Base-by-base conservation (phyloP, 2,797 vertebrate genomes). In the Myotis myotis region DNA sequence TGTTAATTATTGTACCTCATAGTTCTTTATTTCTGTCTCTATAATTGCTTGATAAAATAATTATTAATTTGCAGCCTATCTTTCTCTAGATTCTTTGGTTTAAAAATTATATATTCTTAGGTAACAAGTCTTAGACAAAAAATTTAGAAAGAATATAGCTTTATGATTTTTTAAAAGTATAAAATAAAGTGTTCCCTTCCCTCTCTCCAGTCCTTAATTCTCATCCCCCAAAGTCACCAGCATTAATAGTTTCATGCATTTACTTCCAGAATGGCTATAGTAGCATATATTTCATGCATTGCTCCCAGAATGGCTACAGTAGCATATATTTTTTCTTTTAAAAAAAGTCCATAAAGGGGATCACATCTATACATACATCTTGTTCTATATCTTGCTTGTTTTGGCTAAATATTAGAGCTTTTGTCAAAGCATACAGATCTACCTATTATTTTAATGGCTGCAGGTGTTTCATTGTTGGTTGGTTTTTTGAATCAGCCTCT, bases 101-200 rank as follows among this genome's bases (percentile, higher is more conserved):
- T 95, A 95, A 93, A 91, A 86, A 74, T 82, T 79, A 47, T 4
- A 12, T 78, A 33, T 93, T 93, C 96, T 90, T 91, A 78, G 38
- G 30, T 86, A 66, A 55, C 47, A 55, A 75, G 20, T 78, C 62
- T 92, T 86, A 81, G 38, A 8, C 36, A 74, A 91, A 85, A 33
- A 57, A 13, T 28, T 60, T 62, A 60, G 57, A 60, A 57, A 57
- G 4, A 57, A 60, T 28, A 60, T 60, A 30, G 25, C 25, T 64
- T 64, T 64, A n/a, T n/a, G 57, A 84, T 91, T n/a, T 55, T 75
- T 64, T n/a, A 8, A 17, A 89, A 25, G 17, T 87, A n/a, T 75
- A 60, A 83, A 44, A 57, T 41, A 51, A 47, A 86, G 12, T 76
- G 23, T 83, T 92, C 20, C 17, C 25, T 83, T 57, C 2, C 11